Conservation (phyloP, 2,113 vertebrate species). For the Oreochromis aureus region DNA sequence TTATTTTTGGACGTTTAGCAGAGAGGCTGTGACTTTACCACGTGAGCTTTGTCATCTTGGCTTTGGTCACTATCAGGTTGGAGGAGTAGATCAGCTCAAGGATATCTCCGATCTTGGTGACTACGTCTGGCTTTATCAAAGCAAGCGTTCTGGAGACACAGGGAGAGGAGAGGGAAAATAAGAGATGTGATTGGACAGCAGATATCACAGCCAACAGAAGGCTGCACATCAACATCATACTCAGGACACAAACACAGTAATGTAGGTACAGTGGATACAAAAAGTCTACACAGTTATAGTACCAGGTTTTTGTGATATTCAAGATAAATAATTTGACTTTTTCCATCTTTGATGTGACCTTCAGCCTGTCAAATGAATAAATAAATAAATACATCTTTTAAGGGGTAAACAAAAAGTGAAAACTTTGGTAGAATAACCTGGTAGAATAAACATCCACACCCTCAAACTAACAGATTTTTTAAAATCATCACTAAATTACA, state of each 20-base stretch:
- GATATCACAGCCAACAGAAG: background rate
- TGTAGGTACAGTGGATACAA: background rate
- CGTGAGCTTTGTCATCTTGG: slow-evolving; percentile 88
- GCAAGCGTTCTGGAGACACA: slow-evolving; percentile 81
- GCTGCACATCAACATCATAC: background rate
- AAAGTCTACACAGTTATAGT: background rate
- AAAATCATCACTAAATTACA: background rate
- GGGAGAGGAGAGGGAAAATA: background rate
- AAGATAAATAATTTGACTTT: background rate
- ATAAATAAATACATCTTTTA: background rate
- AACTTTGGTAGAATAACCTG: background rate
- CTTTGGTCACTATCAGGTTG: slow-evolving; percentile 90
- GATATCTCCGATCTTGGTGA: slow-evolving; percentile 81
- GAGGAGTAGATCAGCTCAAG: slow-evolving; percentile 81
- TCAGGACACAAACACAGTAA: background rate
- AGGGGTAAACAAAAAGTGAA: background rate
- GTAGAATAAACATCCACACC: background rate
- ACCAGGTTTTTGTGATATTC: background rate
- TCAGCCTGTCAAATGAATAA: background rate
- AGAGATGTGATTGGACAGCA: background rate
- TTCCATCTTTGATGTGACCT: background rate
- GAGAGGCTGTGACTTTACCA: slow-evolving; percentile 72
- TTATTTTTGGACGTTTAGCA: background rate
- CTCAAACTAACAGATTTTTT: background rate
- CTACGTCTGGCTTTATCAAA: slow-evolving; percentile 86